phyloP scores from a whole-genome alignment of 2,113 vertebrate species.

The Hippocampus barbouri region DNA sequence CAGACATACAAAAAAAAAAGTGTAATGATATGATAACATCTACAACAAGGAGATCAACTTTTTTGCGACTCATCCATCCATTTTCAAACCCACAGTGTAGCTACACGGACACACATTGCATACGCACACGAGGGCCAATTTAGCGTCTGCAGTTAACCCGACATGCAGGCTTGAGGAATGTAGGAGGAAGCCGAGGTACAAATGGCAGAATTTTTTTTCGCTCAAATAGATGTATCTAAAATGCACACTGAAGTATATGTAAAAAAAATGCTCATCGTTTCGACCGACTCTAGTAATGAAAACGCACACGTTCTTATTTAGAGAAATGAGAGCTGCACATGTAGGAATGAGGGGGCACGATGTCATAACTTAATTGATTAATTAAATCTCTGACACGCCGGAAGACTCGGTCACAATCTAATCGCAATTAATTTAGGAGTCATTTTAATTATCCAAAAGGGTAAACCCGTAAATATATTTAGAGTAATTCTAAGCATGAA shows the following conservation, averaged over 20 bases:
- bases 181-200: no score
- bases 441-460: constrained; percentile 13
- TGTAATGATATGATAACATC: no score
- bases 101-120: no score
- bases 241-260: neutral
- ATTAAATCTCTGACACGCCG: constrained; percentile 4
- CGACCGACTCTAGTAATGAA: neutral
- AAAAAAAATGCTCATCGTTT: neutral
- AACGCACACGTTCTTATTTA: neutral
- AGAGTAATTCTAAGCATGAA: neutral
- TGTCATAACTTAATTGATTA: constrained; percentile 10
- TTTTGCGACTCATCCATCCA: no score
- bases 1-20: no score
- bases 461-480: constrained; percentile 6
- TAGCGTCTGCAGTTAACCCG: no score
- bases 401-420: constrained; percentile 6
- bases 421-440: constrained; percentile 3
- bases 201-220: no score
- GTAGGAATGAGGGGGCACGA: neutral
- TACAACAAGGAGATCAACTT: no score
- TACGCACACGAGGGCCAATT: no score
- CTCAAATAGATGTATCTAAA: neutral
- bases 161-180: no score
- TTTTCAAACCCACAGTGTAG: no score
- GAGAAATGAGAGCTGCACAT: neutral